These are phyloP conservation scores for Macrocentrus cingulum DNA, from an alignment of 1,140 invertebrate species.

Conservation along the genomic window DNA sequence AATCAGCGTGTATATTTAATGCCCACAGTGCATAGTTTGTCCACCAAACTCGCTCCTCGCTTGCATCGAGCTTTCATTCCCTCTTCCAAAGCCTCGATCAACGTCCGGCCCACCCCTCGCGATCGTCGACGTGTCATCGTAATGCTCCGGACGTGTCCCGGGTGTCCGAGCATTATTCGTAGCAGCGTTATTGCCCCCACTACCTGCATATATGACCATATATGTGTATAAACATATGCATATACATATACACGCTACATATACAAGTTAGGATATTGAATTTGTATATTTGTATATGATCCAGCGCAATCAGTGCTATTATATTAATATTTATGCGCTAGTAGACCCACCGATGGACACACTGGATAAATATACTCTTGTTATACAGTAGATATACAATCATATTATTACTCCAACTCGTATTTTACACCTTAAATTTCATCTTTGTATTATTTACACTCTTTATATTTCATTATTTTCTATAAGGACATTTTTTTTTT, in stretches of 20 bases:
- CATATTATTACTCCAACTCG: neutral
- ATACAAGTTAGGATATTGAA: slow-evolving; percentile 2
- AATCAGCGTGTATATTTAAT: slow-evolving; percentile 36
- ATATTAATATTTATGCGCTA: slow-evolving; percentile 46
- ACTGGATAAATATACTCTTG: no score
- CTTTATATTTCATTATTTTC: no score
- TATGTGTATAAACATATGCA: neutral
- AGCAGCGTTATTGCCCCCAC: slow-evolving; percentile 19
- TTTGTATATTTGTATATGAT: slow-evolving; percentile 33
- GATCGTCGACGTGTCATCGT: slow-evolving; percentile 35
- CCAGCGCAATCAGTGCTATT: slow-evolving; percentile 46
- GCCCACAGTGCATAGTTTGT: slow-evolving; percentile 32
- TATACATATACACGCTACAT: slow-evolving; percentile 2
- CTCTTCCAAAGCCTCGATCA: slow-evolving; percentile 24
- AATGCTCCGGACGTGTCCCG: slow-evolving; percentile 39
- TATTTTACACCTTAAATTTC: no score
- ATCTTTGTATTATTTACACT: no score
- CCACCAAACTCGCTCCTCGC: slow-evolving; percentile 6
- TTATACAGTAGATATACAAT: no score
- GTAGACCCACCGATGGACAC: neutral
- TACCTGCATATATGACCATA: neutral
- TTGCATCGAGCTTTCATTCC: slow-evolving; percentile 22
- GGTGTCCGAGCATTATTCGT: slow-evolving; percentile 28
- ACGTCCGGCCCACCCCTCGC: slow-evolving; percentile 26
- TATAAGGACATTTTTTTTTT: no score